Evolutionary conservation across 2,797 vertebrate genomes (phyloP).

Genomic region (Eidolon dupreanum): DNA sequence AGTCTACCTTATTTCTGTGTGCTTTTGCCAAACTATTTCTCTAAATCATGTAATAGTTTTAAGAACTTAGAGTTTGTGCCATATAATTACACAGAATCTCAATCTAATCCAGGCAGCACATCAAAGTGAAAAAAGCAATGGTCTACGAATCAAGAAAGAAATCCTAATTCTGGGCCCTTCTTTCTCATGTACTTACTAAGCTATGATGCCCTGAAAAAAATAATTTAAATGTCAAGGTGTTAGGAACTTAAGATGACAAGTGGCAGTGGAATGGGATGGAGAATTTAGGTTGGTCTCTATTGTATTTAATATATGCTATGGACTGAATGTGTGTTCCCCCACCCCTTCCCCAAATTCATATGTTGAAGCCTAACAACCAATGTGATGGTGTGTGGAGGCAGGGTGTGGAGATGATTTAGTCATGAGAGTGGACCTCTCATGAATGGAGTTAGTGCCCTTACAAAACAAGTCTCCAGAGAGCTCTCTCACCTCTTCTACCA

Average conservation of each 20-base stretch:
- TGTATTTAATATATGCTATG: background rate
- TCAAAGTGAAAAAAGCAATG: background rate
- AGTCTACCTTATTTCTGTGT: background rate
- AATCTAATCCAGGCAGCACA: background rate
- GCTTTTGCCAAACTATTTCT: background rate
- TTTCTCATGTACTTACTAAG: background rate
- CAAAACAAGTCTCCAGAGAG: background rate
- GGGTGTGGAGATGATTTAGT: background rate
- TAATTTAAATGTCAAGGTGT: background rate
- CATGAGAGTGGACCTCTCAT: background rate
- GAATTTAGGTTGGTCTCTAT: background rate
- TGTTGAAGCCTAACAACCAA: background rate
- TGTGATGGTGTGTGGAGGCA: background rate
- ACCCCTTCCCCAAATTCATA: background rate
- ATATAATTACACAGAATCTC: background rate
- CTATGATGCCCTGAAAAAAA: background rate
- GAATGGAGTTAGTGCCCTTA: background rate
- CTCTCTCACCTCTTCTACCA: background rate
- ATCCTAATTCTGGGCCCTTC: background rate
- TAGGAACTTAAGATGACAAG: background rate
- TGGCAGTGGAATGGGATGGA: too few species aligned
- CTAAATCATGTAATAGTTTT: background rate
- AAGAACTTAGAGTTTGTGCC: slow-evolving; percentile 13
- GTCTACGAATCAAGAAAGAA: background rate
- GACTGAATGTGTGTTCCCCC: background rate